Percentiles rank a stretch among this genome's conserved stretches.
Conservation (phyloP, 1,140 invertebrate species). For the Cherax destructor region DNA sequence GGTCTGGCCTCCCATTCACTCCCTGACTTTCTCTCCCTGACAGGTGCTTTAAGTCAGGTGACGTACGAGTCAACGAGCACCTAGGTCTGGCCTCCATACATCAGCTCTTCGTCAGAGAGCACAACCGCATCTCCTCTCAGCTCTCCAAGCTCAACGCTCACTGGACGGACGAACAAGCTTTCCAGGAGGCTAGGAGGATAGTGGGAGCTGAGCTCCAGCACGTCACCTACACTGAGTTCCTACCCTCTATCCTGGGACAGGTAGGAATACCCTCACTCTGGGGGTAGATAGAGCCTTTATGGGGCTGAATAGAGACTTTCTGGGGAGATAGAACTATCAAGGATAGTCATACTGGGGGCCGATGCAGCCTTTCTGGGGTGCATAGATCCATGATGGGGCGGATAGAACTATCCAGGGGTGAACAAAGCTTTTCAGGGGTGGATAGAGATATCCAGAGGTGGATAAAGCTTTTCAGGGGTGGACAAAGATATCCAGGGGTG, state of each 20-base stretch:
- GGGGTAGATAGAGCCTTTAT: neutral
- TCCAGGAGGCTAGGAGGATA: slow-evolving; percentile 78
- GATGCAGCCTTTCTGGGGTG: too few relatives aligned
- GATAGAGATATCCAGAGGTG: too few relatives aligned
- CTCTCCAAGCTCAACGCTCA: slow-evolving; percentile 74
- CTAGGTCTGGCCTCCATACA: slow-evolving; percentile 78
- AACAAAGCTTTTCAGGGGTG: too few relatives aligned
- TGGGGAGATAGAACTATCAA: too few relatives aligned
- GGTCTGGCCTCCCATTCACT: too few relatives aligned
- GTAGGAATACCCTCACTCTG: slow-evolving; percentile 27
- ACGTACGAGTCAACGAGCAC: slow-evolving; percentile 84
- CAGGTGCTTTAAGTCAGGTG: slow-evolving; percentile 78
- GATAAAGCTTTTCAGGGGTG: too few relatives aligned
- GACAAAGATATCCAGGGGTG: too few relatives aligned
- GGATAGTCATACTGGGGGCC: too few relatives aligned
- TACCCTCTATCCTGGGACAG: slow-evolving; percentile 78
- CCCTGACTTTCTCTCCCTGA: neutral
- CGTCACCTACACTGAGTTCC: slow-evolving; percentile 78
- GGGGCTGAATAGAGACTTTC: too few relatives aligned
- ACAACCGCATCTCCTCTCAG: slow-evolving; percentile 78
- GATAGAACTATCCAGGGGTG: too few relatives aligned
- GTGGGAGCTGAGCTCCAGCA: slow-evolving; percentile 77
- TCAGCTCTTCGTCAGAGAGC: slow-evolving; percentile 79
- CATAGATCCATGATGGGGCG: too few relatives aligned
- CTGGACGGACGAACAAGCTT: slow-evolving; percentile 76